phyloP scores from a whole-genome alignment of 2,113 vertebrate species.

The Neopipo cinnamomea region DNA sequence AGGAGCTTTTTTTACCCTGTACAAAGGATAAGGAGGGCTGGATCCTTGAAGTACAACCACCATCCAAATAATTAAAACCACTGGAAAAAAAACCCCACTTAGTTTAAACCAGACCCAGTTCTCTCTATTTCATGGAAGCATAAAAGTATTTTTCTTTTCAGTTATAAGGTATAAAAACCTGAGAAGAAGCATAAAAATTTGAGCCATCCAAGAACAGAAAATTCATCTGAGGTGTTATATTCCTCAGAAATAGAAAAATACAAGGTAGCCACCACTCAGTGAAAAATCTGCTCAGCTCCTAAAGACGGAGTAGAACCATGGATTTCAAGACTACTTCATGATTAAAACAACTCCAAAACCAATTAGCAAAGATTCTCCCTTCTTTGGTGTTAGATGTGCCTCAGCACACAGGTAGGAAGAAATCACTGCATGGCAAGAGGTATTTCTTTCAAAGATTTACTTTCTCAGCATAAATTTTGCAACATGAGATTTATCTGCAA shows the following conservation, averaged over 20 bases:
- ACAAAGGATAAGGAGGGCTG: not conserved
- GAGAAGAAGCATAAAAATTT: not conserved
- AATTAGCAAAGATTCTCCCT: not conserved
- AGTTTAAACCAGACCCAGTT: not conserved
- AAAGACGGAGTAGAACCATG: accelerated
- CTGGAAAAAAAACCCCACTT: accelerated
- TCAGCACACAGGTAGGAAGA: not conserved
- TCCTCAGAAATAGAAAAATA: not conserved
- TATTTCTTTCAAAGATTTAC: not conserved
- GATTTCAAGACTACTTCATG: not conserved
- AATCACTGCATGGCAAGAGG: not conserved
- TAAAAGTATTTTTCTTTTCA: not conserved
- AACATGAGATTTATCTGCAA: not conserved
- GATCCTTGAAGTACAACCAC: not conserved
- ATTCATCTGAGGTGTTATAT: not conserved
- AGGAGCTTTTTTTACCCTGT: not conserved
- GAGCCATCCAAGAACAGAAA: not conserved
- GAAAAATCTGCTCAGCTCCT: not conserved
- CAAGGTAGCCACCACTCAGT: not conserved
- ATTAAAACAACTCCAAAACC: not conserved
- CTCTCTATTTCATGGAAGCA: not conserved
- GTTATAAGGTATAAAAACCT: not conserved
- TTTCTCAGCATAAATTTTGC: not conserved
- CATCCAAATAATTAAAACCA: not conserved
- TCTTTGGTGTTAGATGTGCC: not conserved